Percentiles rank a stretch among this genome's conserved stretches.
Conservation (phyloP, 2,888 invertebrate genomes). For the Athrips mouffetella region DNA sequence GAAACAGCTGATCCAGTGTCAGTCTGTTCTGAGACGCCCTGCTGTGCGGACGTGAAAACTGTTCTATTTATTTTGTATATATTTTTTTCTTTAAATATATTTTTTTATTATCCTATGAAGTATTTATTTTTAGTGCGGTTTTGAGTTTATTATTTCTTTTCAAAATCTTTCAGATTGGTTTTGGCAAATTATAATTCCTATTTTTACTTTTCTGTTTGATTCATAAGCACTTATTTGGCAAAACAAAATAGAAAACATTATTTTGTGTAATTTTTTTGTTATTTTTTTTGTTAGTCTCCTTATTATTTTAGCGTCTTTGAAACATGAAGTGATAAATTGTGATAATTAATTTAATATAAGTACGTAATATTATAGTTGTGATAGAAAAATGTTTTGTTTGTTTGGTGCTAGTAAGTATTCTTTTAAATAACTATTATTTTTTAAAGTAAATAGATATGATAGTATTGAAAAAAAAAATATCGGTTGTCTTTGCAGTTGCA, state of each 20-base stretch:
- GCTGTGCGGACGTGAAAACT: slow-evolving; percentile 23
- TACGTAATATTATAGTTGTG: neutral
- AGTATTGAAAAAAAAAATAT: no score
- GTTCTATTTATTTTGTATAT: neutral
- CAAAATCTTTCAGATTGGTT: neutral
- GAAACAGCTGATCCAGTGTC: slow-evolving; percentile 14
- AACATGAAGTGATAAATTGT: slow-evolving; percentile 10
- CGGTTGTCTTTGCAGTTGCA: no score
- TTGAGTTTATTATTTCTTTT: neutral
- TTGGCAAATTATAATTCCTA: no score
- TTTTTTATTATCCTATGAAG: no score
- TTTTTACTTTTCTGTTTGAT: no score
- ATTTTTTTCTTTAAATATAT: neutral
- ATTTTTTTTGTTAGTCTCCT: neutral
- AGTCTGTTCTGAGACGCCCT: slow-evolving; percentile 29
- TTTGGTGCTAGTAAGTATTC: slow-evolving; percentile 53
- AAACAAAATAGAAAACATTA: no score
- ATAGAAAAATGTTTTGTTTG: slow-evolving; percentile 45
- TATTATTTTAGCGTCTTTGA: neutral
- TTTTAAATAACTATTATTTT: slow-evolving; percentile 1
- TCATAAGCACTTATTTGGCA: no score
- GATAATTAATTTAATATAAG: slow-evolving; percentile 1
- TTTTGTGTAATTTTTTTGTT: neutral
- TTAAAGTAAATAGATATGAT: no score
- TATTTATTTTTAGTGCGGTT: neutral